Evolutionary conservation across 2,888 invertebrate species (phyloP), one percentile per base, ranked within the genome.

Genomic region (Fragum fragum): DNA sequence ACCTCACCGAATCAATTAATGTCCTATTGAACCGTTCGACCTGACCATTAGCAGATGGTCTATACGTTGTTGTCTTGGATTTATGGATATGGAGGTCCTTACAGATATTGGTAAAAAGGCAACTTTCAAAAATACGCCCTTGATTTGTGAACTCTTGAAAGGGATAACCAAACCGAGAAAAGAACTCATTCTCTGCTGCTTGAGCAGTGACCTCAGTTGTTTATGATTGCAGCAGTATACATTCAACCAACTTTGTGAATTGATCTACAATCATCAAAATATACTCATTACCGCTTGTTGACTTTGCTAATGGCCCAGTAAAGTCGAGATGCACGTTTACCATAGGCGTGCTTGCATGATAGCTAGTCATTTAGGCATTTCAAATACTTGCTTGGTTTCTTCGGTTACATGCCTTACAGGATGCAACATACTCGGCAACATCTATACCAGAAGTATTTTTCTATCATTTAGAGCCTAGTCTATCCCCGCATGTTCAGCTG

Each of bases 241-340:
- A 79, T 32, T 82, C 82, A 5, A 85, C 79, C 82, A 80, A 83
- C 36, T 85, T 85, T 0, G 81, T 85, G 55, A 79, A 85, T 47
- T 81, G n/a, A n/a, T n/a, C n/a, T n/a, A n/a, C n/a, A n/a, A n/a
- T n/a, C n/a, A n/a, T n/a, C n/a, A n/a, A n/a, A 23, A 71, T 42
- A 39, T 82, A 53, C 21, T 71, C 79, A 21, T 79, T 72, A 2
- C 68, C 72, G 2, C 53, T 53, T 11, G 53, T 18, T 53, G 53
- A 11, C 18, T 53, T 53, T n/a, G 53, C 11, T 21, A 53, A 53
- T 11, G 53, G 53, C 18, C 53, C 53, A 18, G 18, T 53, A n/a
- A 53, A 53, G 18, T 53, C 53, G 5, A 53, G n/a, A 53, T 53
- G n/a, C n/a, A n/a, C n/a, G n/a, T n/a, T n/a, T n/a, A n/a, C n/a